phyloP scores from a whole-genome alignment of 2,888 invertebrate species.

The Embidobia sp. region DNA sequence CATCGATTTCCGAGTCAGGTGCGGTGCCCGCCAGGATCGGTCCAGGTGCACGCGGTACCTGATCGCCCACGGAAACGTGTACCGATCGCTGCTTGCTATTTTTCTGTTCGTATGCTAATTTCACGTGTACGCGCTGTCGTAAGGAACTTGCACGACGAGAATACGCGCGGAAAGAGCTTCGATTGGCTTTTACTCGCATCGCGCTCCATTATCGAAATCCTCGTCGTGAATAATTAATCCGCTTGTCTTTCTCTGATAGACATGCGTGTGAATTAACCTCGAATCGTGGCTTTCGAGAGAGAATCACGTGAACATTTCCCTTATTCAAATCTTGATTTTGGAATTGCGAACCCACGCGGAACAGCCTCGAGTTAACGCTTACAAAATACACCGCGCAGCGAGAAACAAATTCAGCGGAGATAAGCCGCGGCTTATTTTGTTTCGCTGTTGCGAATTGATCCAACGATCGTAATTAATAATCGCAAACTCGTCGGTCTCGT shows the following conservation, averaged over 20 bases:
- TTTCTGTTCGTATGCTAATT: constrained; percentile 70
- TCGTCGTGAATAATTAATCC: constrained; percentile 66
- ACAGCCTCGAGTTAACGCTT: too few relatives aligned
- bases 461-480: constrained; percentile 2
- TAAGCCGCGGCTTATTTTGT: too few relatives aligned
- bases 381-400: too few relatives aligned
- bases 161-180: constrained; percentile 59
- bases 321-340: constrained; percentile 12
- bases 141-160: constrained; percentile 66
- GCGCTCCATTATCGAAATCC: constrained; percentile 65
- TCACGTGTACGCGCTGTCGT: constrained; percentile 65
- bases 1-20: constrained; percentile 67
- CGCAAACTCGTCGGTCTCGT: not conserved
- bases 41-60: constrained; percentile 68
- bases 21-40: constrained; percentile 58
- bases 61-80: constrained; percentile 73
- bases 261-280: constrained; percentile 51
- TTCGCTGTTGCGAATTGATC: too few relatives aligned
- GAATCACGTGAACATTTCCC: constrained; percentile 25
- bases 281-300: constrained; percentile 14
- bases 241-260: constrained; percentile 48
- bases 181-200: constrained; percentile 64
- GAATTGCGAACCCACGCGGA: too few relatives aligned
- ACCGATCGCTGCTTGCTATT: constrained; percentile 64
- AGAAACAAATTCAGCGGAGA: too few relatives aligned